Base-by-base conservation (phyloP, 2,888 invertebrate genomes). In the Drosophila lacicola region DNA sequence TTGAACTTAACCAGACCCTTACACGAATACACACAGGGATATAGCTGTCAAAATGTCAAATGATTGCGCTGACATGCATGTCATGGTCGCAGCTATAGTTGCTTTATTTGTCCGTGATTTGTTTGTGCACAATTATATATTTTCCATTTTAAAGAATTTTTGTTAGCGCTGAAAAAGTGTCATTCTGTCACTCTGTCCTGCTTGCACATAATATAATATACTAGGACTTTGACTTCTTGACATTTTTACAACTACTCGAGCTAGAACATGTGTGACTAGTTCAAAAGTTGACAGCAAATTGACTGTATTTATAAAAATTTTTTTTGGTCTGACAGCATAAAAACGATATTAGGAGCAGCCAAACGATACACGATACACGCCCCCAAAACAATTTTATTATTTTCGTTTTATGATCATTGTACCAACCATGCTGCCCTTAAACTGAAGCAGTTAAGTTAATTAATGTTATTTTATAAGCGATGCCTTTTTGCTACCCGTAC, bases 291-390 rank as follows among this genome's bases (percentile, higher is more conserved):
- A 85, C 86, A 78, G 73, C 79, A 83, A 86, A 86, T 86, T 88
- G 86, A 85, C 88, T 83, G 78, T 80, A 88, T 88, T 88, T 81
- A 85, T 88, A 86, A 86, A 86, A 81, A 85, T 73, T 84, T 76
- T 84, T 76, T 73, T 71, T 65, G 74, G 73, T 80, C 51, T 34
- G 51, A 44, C 54, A 41, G 49, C 46, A 55, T 4, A 14, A 39
- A 54, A 21, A 13, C 9, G 29, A 19, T 10, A 54, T 19, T 21
- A 29, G 41, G 44, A 46, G 47, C 37, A 64, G 8, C 39, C 49
- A 50, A 39, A 33, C 34, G 37, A 14, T 19, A 44, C 39, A 47
- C n/a, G n/a, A n/a, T 37, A 25, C 47, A 78, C 83, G 73, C 73
- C 83, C 70, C 71, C 70, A 80, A 85, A 72, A 66, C 55, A 69